Evolutionary conservation across 2,888 invertebrate species (phyloP), one percentile per base, ranked within the genome.

Genomic region (Cephonodes hylas): DNA sequence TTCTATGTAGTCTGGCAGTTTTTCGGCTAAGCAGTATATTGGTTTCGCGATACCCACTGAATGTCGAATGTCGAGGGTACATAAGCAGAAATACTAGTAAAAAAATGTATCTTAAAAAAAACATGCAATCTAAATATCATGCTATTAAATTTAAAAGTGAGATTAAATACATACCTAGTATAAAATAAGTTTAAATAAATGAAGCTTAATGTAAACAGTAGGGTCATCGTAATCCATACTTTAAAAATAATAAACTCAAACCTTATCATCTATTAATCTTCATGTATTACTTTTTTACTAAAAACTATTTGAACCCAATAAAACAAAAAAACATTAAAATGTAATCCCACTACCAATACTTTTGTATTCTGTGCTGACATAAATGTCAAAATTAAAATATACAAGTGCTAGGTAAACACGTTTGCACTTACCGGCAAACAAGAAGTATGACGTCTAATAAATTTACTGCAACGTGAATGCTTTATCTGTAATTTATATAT

Each of bases 361-460:
- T 18, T 31, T 0, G 31, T 31, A 18, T 45, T 22, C 15, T 61
- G 71, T 73, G 70, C 73, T 48, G 25, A 23, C 22, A 25, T 46
- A 42, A 38, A 10, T 23, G 64, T 63, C 53, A 61, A 59, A 63
- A 67, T 58, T 45, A 45, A 34, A 61, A 59, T 63, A 67, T 58
- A 45, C 42, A 34, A 68, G 74, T 74, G 71, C 66, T 67, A 62
- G 63, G n/a, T 64, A 69, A 63, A 71, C 66, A 72, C 71, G 77
- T 83, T 81, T 80, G 82, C 83, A 88, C 91, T 91, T 87, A 91
- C 91, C 90, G 87, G 78, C 81, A 85, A 79, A 84, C 86, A 86
- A 73, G 84, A 74, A 61, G 85, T 76, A 78, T 85, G 84, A 64
- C 85, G 81, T 77, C 85, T 89, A 84, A 90, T 68, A 77, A 84